phyloP scores from a whole-genome alignment of 1,140 invertebrate genomes.

The Muscidifurax raptorellus region DNA sequence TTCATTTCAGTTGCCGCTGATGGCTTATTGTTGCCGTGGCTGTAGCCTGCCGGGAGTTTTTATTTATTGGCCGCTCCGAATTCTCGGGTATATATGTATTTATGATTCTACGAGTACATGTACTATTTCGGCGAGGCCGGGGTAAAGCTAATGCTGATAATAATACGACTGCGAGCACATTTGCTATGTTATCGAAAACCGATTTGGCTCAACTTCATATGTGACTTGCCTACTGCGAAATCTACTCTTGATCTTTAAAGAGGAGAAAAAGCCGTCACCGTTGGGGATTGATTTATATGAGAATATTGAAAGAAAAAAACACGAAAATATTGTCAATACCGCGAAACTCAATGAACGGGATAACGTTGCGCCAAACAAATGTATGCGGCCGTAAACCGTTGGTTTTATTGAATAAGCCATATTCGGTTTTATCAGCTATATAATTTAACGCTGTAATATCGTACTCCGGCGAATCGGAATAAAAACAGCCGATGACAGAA shows the following conservation, averaged over 20 bases:
- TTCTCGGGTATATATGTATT: neutral
- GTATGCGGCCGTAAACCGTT: too few relatives aligned
- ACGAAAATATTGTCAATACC: too few relatives aligned
- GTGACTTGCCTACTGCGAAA: too few relatives aligned
- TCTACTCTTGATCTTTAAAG: too few relatives aligned
- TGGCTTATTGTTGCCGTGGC: neutral
- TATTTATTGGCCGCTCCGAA: neutral
- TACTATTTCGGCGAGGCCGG: neutral
- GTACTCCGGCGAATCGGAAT: neutral
- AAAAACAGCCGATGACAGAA: neutral
- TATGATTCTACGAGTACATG: neutral
- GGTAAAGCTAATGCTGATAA: neutral
- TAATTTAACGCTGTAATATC: neutral
- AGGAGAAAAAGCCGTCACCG: too few relatives aligned
- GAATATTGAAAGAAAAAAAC: too few relatives aligned
- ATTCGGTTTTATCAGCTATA: neutral
- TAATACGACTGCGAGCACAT: neutral
- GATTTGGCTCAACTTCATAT: neutral
- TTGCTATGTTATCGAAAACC: neutral
- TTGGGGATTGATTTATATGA: too few relatives aligned
- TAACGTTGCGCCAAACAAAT: too few relatives aligned
- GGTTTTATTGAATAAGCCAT: too few relatives aligned
- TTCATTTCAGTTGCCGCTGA: neutral
- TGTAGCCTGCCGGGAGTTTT: neutral
- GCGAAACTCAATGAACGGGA: too few relatives aligned